Percentiles rank a stretch among this genome's conserved stretches.
phyloP scores from a whole-genome alignment of 2,888 invertebrate genomes.

The Leucoptera coffeella region DNA sequence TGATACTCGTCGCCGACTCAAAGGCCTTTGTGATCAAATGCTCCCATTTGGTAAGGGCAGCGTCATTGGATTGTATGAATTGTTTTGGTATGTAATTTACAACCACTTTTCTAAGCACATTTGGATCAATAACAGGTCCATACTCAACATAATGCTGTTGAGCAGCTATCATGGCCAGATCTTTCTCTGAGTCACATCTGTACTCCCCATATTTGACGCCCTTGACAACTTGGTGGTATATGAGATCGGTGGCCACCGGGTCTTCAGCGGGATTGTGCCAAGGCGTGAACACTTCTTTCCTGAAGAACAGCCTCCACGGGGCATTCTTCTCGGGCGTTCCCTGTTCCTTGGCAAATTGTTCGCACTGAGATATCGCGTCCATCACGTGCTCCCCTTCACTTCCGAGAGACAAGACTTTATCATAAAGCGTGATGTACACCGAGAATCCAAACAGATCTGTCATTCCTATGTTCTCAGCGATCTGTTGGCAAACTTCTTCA shows the following conservation, averaged over 20 bases:
- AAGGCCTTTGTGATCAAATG: constrained; percentile 66
- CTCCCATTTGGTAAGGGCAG: constrained; percentile 65
- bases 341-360: constrained; percentile 89
- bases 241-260: constrained; percentile 75
- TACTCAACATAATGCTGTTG: constrained; percentile 86
- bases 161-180: constrained; percentile 82
- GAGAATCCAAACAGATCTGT: constrained; percentile 88
- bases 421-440: constrained; percentile 81
- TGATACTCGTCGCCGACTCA: constrained; percentile 64
- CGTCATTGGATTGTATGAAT: constrained; percentile 57
- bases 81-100: constrained; percentile 78
- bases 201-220: constrained; percentile 93
- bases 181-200: constrained; percentile 74
- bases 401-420: constrained; percentile 85
- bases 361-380: constrained; percentile 95
- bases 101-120: constrained; percentile 63
- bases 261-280: constrained; percentile 89
- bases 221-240: constrained; percentile 81
- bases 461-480: constrained; percentile 70
- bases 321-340: constrained; percentile 78
- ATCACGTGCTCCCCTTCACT: constrained; percentile 87
- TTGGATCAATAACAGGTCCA: constrained; percentile 60
- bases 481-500: constrained; percentile 75
- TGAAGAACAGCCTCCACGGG: constrained; percentile 81
- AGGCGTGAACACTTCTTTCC: constrained; percentile 85